Base-by-base conservation (phyloP, 2,888 invertebrate species). In the Rhorus exstirpatorius region DNA sequence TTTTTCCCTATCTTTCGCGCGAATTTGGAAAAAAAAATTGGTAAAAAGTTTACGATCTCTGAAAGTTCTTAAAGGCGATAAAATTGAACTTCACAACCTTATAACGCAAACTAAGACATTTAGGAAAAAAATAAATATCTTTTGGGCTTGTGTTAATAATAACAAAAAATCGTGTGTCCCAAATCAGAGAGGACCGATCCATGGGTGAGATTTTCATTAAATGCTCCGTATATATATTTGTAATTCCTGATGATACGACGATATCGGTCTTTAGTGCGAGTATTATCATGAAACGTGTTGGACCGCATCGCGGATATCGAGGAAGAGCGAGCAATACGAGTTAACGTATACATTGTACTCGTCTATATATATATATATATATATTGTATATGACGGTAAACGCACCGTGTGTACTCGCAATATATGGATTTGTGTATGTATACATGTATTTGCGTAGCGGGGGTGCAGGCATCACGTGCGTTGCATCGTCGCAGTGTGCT, bases 231-330 rank as follows among this genome's bases (percentile, higher is more conserved):
- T 70, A 41, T 70, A 24, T 76, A n/a, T 21, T n/a, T n/a, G n/a
- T n/a, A n/a, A 14, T 26, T 24, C 86, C 86, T 86, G 89, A 89
- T 90, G 88, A 90, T 89, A 86, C 86, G 85, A 83, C 86, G 88
- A 89, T 90, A 90, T 87, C 87, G 51, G 85, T 90, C 88, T 90
- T 89, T 89, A 89, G 89, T 88, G 86, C 87, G 87, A 86, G 89
- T 86, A 89, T 90, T 90, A 89, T 88, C 87, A 81, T 83, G 79
- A 84, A 81, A 76, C 86, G 85, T 89, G 90, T 91, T 90, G 90
- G 88, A 88, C 88, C 88, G 87, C 86, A 72, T 61, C 41, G 87
- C 38, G 46, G 53, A 53, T 72, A 24, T n/a, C 71, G 65, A 63
- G 51, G 35, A 38, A 19, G 51, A n/a, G 41, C 46, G 24, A 51